Conservation (phyloP, 1,140 invertebrate species). For the Zelostemma sp. region DNA sequence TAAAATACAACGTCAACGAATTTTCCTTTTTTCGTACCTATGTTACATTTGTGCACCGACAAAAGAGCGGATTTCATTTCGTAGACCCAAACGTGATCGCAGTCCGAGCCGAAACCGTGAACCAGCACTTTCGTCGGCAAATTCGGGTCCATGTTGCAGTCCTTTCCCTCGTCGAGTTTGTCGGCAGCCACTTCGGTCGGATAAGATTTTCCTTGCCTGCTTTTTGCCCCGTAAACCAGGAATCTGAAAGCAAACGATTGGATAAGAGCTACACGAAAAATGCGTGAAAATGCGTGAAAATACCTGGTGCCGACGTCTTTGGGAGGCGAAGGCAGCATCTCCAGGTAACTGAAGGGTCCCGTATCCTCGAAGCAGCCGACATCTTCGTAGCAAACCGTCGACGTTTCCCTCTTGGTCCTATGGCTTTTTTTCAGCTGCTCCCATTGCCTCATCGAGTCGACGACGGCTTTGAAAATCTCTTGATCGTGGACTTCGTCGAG, state of each 20-base stretch:
- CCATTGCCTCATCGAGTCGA: conserved; percentile 73
- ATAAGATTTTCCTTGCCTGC: conserved; percentile 64
- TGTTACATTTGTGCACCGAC: conserved; percentile 75
- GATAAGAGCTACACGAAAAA: too few relatives aligned
- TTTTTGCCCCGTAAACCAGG: conserved; percentile 60
- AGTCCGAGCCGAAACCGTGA: conserved; percentile 94
- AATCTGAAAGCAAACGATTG: too few relatives aligned
- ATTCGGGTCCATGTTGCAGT: conserved; percentile 66
- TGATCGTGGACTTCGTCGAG: conserved; percentile 72
- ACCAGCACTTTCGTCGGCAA: conserved; percentile 91
- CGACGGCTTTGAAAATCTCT: conserved; percentile 72
- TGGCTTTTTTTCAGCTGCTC: conserved; percentile 57
- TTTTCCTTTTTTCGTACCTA: conserved; percentile 55
- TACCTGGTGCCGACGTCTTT: conserved; percentile 88
- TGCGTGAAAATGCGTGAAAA: too few relatives aligned
- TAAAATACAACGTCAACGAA: too few relatives aligned
- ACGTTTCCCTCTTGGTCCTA: conserved; percentile 75
- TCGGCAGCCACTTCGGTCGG: conserved; percentile 67
- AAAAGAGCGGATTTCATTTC: conserved; percentile 92
- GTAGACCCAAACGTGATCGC: conserved; percentile 91
- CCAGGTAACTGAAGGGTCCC: conserved; percentile 91
- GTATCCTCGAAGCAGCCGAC: conserved; percentile 95
- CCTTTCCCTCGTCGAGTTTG: conserved; percentile 63
- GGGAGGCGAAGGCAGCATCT: conserved; percentile 88
- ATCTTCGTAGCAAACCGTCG: conserved; percentile 89